Conservation (phyloP, 2,797 vertebrate genomes). For the Hybognathus amarus region DNA sequence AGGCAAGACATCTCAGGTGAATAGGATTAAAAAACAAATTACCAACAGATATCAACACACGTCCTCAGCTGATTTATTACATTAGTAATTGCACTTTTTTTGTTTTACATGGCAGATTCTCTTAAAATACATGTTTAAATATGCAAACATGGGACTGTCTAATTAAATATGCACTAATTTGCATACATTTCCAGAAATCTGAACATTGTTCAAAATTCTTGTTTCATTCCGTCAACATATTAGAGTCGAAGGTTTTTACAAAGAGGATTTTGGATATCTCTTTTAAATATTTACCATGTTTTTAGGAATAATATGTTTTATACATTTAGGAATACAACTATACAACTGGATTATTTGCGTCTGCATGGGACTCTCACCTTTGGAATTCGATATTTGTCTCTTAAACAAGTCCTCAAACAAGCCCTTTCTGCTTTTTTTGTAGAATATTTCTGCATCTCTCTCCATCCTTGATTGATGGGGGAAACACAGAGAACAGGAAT, state of each 20-base stretch:
- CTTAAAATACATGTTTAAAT: neutral
- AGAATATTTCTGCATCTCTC: slow-evolving; percentile 90
- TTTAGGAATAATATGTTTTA: too few relatives aligned
- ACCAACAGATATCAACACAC: neutral
- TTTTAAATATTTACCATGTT: too few relatives aligned
- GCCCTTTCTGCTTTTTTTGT: slow-evolving; percentile 94
- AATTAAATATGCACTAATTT: neutral
- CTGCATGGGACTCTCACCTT: slow-evolving; percentile 81
- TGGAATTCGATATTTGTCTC: slow-evolving; percentile 94
- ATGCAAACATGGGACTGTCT: neutral
- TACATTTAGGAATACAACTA: too few relatives aligned
- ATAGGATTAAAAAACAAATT: neutral
- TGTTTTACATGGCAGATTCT: neutral
- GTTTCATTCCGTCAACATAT: too few relatives aligned
- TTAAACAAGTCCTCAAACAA: slow-evolving; percentile 88
- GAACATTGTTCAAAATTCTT: neutral
- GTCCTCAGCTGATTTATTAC: neutral
- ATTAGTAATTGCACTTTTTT: neutral
- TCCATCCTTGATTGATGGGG: slow-evolving; percentile 85
- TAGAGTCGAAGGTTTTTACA: neutral
- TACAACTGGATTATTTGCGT: neutral
- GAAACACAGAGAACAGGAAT: neutral
- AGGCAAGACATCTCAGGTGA: neutral
- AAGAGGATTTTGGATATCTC: neutral
- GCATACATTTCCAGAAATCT: neutral